Evolutionary conservation across 2,113 vertebrate species (phyloP).

Genomic region (Siphamia tubifer): DNA sequence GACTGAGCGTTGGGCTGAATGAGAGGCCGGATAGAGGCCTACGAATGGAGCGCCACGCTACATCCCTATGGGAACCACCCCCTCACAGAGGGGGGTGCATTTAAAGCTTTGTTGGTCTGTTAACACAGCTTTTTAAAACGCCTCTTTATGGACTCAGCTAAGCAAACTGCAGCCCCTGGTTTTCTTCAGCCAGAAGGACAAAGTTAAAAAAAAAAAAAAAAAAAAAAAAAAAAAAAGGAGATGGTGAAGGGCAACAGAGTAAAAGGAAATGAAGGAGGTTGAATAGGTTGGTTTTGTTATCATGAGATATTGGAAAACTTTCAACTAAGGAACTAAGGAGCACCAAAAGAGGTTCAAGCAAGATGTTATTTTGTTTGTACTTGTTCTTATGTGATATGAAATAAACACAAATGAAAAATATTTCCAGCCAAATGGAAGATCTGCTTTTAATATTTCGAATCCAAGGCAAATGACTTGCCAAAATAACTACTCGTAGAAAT

Average conservation of each 20-base stretch:
- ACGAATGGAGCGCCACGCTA: conserved; percentile 58
- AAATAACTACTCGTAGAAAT: neutral
- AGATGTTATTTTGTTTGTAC: neutral
- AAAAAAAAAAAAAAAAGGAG: neutral
- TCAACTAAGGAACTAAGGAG: neutral
- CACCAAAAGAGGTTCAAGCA: neutral
- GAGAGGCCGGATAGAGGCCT: conserved; percentile 61
- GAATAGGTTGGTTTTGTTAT: neutral
- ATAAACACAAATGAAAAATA: neutral
- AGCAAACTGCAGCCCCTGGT: conserved; percentile 60
- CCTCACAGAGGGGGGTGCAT: conserved; percentile 62
- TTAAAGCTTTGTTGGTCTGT: conserved; percentile 75
- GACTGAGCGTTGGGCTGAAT: conserved; percentile 72
- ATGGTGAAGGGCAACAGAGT: conserved; percentile 6
- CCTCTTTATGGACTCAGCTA: conserved; percentile 74
- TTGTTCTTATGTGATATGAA: neutral
- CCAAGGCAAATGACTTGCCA: neutral
- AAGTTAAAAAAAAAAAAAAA: conserved; percentile 1
- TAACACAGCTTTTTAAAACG: conserved; percentile 73
- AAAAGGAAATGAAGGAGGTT: neutral
- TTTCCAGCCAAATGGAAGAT: neutral
- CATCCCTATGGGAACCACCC: conserved; percentile 73
- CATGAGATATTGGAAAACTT: neutral
- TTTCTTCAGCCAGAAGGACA: conserved; percentile 48
- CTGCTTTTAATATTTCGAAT: conserved; percentile 1